Evolutionary conservation across 2,113 vertebrate species (phyloP).

Genomic region (Xyliphius kryptos): DNA sequence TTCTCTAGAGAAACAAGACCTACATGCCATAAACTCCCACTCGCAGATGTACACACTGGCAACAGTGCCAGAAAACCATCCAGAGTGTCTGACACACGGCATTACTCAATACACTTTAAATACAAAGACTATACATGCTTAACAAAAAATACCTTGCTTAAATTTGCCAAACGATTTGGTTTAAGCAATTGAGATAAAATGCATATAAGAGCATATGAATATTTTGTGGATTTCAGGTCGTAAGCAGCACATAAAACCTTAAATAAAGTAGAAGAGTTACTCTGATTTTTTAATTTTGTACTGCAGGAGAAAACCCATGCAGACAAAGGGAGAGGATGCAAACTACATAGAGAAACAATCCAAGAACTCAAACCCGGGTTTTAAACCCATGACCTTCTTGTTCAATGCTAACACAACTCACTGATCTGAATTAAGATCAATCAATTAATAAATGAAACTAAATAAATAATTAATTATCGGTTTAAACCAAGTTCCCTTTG

Average conservation of each 20-base stretch:
- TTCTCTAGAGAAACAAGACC: conserved; percentile 12
- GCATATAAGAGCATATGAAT: neutral
- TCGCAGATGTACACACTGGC: conserved; percentile 22
- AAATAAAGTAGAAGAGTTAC: neutral
- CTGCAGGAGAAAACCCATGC: too few species aligned
- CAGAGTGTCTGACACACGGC: conserved; percentile 9
- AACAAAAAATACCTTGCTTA: neutral
- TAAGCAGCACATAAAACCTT: conserved; percentile 3
- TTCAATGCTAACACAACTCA: neutral
- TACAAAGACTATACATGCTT: conserved; percentile 5
- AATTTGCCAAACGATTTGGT: neutral
- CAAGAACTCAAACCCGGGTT: too few species aligned
- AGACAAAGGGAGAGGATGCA: too few species aligned
- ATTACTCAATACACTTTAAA: too few species aligned
- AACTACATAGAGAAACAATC: too few species aligned
- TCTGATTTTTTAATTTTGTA: conserved; percentile 4
- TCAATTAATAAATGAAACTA: neutral
- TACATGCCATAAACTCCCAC: conserved; percentile 20
- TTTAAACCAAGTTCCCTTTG: neutral
- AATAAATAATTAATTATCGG: neutral
- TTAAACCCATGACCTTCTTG: too few species aligned
- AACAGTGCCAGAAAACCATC: conserved; percentile 3
- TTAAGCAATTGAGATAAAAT: neutral
- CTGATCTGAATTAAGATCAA: neutral
- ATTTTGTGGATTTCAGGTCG: neutral